These are phyloP conservation scores for Pegea sp. DNA, from an alignment of 23 tunicate genomes.

Conservation along the genomic window DNA sequence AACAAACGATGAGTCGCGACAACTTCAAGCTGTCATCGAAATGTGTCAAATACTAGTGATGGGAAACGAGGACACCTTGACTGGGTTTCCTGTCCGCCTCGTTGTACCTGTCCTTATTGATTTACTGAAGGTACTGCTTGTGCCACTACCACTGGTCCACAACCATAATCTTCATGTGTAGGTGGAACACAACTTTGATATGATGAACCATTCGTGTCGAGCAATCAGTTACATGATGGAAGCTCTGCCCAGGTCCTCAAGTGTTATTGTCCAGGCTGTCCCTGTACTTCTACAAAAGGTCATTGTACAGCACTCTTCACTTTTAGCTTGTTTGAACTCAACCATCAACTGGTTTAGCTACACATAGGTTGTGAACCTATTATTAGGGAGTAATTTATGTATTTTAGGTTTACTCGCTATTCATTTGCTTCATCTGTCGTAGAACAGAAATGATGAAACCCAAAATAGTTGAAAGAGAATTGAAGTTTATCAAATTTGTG, in stretches of 20 bases:
- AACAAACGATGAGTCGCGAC: conserved; percentile 56
- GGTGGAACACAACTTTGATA: conserved; percentile 94
- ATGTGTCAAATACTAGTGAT: conserved; percentile 92
- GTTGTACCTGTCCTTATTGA: conserved; percentile 74
- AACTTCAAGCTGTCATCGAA: conserved; percentile 72
- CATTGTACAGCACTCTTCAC: not conserved
- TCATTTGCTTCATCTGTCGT: too few species aligned
- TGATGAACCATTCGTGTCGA: conserved; percentile 88
- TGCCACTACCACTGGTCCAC: too few species aligned
- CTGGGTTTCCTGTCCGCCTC: conserved; percentile 65
- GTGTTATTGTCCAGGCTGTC: conserved; percentile 75
- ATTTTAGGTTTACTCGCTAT: too few species aligned
- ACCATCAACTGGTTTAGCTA: too few species aligned
- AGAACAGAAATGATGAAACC: too few species aligned
- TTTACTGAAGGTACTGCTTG: conserved; percentile 59
- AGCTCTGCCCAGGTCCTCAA: conserved; percentile 72
- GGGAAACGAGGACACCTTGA: conserved; percentile 94
- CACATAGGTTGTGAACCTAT: too few species aligned
- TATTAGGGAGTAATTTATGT: too few species aligned
- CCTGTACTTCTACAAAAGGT: conserved; percentile 85
- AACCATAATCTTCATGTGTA: too few species aligned
- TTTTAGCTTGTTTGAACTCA: too few species aligned
- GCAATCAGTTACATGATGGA: conserved; percentile 98
- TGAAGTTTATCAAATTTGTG: too few species aligned
- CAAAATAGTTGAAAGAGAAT: too few species aligned